Conservation (phyloP, 2,113 vertebrate species). For the Pedionomus torquatus region DNA sequence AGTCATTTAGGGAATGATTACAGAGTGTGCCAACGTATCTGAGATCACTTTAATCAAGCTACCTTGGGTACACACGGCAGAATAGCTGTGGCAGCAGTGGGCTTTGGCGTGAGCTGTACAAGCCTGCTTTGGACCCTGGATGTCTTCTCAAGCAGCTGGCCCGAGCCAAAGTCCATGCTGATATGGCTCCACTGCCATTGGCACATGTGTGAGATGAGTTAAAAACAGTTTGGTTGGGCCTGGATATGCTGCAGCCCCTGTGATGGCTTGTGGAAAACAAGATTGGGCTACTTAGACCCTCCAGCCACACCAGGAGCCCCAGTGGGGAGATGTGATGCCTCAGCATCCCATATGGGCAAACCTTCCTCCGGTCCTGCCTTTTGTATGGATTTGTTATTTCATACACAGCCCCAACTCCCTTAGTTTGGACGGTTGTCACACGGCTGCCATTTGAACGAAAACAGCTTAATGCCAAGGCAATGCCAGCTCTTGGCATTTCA, state of each 20-base stretch:
- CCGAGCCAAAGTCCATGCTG: neutral
- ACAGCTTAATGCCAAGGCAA: neutral
- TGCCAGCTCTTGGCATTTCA: neutral
- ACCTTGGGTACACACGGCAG: neutral
- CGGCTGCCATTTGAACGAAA: neutral
- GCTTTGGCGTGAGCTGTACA: rapidly evolving
- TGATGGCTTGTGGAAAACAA: neutral
- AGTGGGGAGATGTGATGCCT: rapidly evolving
- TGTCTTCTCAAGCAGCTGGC: neutral
- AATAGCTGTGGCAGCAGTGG: neutral
- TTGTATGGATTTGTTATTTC: neutral
- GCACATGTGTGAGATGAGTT: neutral
- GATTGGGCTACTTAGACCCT: neutral
- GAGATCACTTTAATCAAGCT: neutral
- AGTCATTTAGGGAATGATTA: conserved; percentile 26
- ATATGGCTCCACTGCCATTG: rapidly evolving
- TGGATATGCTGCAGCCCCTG: rapidly evolving
- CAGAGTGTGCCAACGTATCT: neutral
- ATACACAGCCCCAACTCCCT: rapidly evolving
- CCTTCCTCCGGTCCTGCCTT: neutral
- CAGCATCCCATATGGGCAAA: neutral
- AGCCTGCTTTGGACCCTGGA: neutral
- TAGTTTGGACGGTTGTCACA: neutral
- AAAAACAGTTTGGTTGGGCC: neutral
- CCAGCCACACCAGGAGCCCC: rapidly evolving